phyloP scores from a whole-genome alignment of 1,140 invertebrate species.

The Artemia franciscana region DNA sequence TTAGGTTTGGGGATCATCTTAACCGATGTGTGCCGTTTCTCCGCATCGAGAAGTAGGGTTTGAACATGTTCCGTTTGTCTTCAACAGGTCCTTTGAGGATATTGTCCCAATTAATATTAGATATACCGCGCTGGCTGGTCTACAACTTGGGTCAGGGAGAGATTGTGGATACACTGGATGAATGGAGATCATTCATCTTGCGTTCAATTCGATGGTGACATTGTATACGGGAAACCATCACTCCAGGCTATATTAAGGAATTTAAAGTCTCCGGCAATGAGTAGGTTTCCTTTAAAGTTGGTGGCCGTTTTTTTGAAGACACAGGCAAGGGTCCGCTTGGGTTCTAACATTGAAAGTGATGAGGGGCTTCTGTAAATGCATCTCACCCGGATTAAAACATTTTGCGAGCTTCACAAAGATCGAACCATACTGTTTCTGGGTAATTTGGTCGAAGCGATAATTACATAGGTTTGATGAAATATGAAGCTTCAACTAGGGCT shows the following conservation, averaged over 20 bases:
- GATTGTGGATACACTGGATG: no score
- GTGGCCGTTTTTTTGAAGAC: background rate
- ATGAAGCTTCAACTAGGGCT: no score
- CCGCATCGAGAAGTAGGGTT: background rate
- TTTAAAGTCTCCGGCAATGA: background rate
- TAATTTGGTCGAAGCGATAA: background rate
- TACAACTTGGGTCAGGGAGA: no score
- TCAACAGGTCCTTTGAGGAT: background rate
- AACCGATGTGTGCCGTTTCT: background rate
- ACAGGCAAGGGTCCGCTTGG: background rate
- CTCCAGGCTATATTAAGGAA: background rate
- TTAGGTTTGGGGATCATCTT: background rate
- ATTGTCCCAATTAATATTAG: background rate
- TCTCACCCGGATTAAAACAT: background rate
- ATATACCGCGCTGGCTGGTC: background rate
- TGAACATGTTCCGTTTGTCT: background rate
- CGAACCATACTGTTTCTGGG: background rate
- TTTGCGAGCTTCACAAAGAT: background rate
- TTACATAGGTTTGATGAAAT: slow-evolving; percentile 2
- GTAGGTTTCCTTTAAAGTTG: background rate
- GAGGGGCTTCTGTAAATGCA: background rate
- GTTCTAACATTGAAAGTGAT: background rate
- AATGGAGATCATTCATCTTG: no score
- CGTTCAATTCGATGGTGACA: background rate
- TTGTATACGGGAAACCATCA: background rate